These are phyloP conservation scores for Tinea pellionella DNA, from an alignment of 2,888 invertebrate species.

Conservation along the genomic window DNA sequence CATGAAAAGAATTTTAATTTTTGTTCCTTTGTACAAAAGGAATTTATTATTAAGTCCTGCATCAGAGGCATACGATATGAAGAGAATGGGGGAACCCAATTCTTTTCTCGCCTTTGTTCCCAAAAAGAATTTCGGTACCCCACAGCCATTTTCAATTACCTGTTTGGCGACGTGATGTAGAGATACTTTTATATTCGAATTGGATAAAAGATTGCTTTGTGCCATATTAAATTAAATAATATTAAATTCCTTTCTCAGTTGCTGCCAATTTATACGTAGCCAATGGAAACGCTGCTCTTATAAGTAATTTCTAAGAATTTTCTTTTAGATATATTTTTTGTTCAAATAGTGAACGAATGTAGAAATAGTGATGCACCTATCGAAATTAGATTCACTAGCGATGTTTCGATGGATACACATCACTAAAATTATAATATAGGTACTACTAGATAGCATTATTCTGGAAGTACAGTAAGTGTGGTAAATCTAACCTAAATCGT, in stretches of 20 bases:
- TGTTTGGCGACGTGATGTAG: conserved; percentile 22
- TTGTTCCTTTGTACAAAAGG: conserved; percentile 51
- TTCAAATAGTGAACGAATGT: no score
- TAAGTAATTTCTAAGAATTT: no score
- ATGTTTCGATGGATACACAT: no score
- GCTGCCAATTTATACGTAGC: no score
- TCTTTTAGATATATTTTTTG: no score
- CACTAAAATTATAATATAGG: no score
- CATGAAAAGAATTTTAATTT: conserved; percentile 60
- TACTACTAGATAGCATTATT: no score
- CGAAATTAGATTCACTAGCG: no score
- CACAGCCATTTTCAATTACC: conserved; percentile 36
- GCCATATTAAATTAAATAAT: not conserved
- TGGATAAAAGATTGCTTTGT: not conserved
- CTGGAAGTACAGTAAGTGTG: no score
- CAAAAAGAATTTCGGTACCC: conserved; percentile 39
- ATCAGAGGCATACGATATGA: conserved; percentile 49
- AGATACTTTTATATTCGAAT: not conserved
- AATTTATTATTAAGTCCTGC: conserved; percentile 57
- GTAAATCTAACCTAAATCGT: no score
- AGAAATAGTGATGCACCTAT: no score
- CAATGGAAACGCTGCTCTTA: no score
- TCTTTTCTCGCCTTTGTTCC: conserved; percentile 31
- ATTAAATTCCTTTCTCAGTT: not conserved
- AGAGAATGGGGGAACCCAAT: conserved; percentile 30